A percentile compares a stretch with the other conserved stretches of the same genome.
Conservation (phyloP, 2,113 vertebrate species). For the Ginglymostoma cirratum region DNA sequence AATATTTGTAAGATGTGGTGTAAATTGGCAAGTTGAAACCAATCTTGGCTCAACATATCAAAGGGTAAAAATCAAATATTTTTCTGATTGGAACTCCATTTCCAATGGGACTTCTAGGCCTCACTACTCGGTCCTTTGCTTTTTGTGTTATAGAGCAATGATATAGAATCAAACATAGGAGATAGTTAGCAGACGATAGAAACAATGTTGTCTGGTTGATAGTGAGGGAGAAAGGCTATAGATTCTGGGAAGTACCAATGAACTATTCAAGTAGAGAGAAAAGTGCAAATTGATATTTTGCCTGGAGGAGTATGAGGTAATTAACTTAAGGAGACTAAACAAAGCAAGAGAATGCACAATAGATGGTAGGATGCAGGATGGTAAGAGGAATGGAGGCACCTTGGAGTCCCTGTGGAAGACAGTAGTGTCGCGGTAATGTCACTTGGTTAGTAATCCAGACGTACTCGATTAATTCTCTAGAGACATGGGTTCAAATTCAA, state of each 20-base stretch:
- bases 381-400: too few species aligned
- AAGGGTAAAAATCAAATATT: neutral
- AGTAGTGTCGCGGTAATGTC: too few species aligned
- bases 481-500: too few species aligned
- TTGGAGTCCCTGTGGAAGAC: too few species aligned
- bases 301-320: too few species aligned
- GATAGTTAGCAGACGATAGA: neutral
- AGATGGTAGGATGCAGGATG: too few species aligned
- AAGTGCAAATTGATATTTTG: too few species aligned
- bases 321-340: too few species aligned
- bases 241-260: neutral
- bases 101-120: neutral
- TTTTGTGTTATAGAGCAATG: too few species aligned
- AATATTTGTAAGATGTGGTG: neutral
- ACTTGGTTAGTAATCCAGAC: too few species aligned
- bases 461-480: too few species aligned
- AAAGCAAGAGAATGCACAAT: too few species aligned
- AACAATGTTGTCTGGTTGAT: neutral
- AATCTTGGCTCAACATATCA: neutral
- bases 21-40: neutral
- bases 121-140: neutral
- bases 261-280: neutral
- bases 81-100: neutral
- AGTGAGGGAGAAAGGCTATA: neutral
- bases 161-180: neutral